Conservation (phyloP, 2,797 vertebrate species). For the Neosilurus mollespiculum region DNA sequence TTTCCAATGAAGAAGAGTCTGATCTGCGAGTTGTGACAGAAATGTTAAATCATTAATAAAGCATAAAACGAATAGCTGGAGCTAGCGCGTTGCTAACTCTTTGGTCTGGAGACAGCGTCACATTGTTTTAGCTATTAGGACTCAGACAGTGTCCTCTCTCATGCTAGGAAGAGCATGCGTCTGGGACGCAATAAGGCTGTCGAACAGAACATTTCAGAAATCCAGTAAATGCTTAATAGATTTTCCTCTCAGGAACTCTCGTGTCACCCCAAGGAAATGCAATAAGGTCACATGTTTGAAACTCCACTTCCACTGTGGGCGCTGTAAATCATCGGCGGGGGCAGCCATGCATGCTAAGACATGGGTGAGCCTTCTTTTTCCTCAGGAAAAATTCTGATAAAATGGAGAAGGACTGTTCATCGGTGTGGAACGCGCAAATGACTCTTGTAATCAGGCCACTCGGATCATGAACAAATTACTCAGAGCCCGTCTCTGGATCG, state of each 20-base stretch:
- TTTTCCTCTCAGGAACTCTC: slow-evolving; percentile 9
- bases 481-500: slow-evolving; percentile 15
- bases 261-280: slow-evolving; percentile 4
- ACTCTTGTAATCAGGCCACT: slow-evolving; percentile 36
- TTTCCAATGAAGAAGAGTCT: too few species aligned
- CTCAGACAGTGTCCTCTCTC: background rate
- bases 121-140: background rate
- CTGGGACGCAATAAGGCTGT: background rate
- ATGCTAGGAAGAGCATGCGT: background rate
- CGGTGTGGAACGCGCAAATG: slow-evolving; percentile 21
- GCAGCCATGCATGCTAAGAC: background rate
- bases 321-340: background rate
- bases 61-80: slow-evolving; percentile 3
- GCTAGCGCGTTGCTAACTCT: slow-evolving; percentile 2
- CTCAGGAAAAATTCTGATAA: background rate
- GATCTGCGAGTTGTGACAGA: background rate
- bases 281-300: slow-evolving; percentile 7
- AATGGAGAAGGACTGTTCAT: background rate
- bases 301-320: background rate
- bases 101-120: background rate
- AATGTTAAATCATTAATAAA: background rate
- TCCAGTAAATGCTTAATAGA: slow-evolving; percentile 1
- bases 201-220: background rate
- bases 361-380: background rate
- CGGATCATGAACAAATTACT: slow-evolving; percentile 28